Evolutionary conservation across 2,113 vertebrate genomes (phyloP), one percentile per base, ranked within the genome.

Genomic region (Noctilio leporinus): DNA sequence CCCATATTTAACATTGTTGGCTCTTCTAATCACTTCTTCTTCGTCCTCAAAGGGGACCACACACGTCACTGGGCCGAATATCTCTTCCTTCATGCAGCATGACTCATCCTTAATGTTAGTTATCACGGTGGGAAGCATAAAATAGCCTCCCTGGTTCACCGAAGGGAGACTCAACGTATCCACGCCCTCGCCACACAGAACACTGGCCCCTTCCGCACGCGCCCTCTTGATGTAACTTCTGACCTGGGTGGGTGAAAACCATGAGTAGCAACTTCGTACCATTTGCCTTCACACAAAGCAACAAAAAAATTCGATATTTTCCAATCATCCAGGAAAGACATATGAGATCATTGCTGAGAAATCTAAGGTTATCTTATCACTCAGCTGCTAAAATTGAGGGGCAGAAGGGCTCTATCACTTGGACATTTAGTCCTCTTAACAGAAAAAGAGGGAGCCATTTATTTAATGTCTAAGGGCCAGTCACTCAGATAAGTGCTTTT

Each of bases 51-150:
- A 99, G 45, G 98, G 97, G 89, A 98, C 98, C 45, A 99, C 95
- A 67, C 99, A 99, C 1, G 99, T 98, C 97, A 99, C 99, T 0
- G 99, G 99, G 30, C 99, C 99, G 84, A 99, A 99, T 96, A 99
- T 99, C 98, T 99, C 99, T 96, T 99, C 99, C 98, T 99, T 99
- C 99, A 99, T 99, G 97, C 99, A 98, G 24, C 98, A 97, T 47
- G 99, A 99, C 47, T 98, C 97, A 85, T 99, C 99, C 8, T 98
- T 97, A 15, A 99, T 72, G 80, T 98, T 99, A 0, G 98, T 96
- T 97, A 99, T 99, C 89, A 99, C 98, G 0, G 99, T 99, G 33
- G 99, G 98, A 33, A 98, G 98, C 99, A 99, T 99, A 96, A 99
- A 99, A 97, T 99, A 99, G 89, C 99, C 99, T 3, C 95, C 97